Base-by-base conservation (phyloP, 2,113 vertebrate species). In the Eretmodus cyanostictus region DNA sequence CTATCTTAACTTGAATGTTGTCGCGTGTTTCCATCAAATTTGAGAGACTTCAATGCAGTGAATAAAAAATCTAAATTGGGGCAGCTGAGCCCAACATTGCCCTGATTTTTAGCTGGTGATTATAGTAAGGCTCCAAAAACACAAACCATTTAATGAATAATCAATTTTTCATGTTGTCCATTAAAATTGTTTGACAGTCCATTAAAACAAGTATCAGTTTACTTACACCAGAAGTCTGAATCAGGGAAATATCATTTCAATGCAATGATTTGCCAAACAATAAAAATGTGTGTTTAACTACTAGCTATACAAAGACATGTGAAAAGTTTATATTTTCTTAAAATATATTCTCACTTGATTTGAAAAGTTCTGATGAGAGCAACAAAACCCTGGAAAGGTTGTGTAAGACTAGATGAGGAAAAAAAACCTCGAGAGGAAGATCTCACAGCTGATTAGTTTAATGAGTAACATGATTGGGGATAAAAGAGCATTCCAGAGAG, bases 391-490 rank as follows among this genome's bases (percentile, higher is more conserved):
- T 51, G 27, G 27, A 51, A 78, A 13, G 17, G 45, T 78, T 78
- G 73, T n/a, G 73, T 51, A 51, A 78, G 29, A 51, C 27, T 78
- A 34, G 7, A 51, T 19, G 24, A 78, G 17, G 1, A 4, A 17
- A 3, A 68, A 73, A 5, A 71, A 16, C 4, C 71, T 49, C 0
- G 7, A 19, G 42, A 49, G 42, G 24, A 78, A 34, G 27, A n/a
- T 51, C 17, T 78, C 45, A 78, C 73, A 78, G 45, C 45, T 78
- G 45, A 78, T 78, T 78, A 78, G 45, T 51, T 51, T 78, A 78
- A 78, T 34, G 73, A 78, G 45, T 51, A 51, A 51, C 73, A 78
- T 31, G 45, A 78, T 51, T 78, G 73, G 45, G 45, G 73, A 78
- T 78, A 78, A 78, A 78, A 78, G 73, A 78, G 73, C 73, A 49